Percentiles rank a stretch among this genome's conserved stretches.
These are phyloP conservation scores for Palythoa grandis DNA, from an alignment of 92 coral and sea anemone species.

Conservation along the genomic window DNA sequence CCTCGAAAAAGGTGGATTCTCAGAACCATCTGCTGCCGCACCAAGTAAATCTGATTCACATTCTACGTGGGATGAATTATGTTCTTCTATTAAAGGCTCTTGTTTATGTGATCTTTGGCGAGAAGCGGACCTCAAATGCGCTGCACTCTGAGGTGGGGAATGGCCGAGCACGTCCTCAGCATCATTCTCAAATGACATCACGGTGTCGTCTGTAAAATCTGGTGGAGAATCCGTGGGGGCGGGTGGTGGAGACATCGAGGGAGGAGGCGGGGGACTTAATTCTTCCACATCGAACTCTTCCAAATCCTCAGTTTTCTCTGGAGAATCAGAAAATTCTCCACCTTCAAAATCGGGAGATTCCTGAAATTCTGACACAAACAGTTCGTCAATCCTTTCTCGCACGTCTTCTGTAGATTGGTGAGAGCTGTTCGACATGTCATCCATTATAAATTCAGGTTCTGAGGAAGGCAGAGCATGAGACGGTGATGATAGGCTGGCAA, in stretches of 20 bases:
- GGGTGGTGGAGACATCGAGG: constrained; percentile 86
- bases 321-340: not conserved
- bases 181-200: constrained; percentile 53
- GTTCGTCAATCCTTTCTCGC: constrained; percentile 45
- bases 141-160: constrained; percentile 84
- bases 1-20: constrained; percentile 31
- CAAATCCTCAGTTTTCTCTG: constrained; percentile 50
- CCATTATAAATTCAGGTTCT: constrained; percentile 49
- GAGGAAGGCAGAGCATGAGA: not conserved
- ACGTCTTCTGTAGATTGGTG: constrained; percentile 8
- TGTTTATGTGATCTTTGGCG: constrained; percentile 56
- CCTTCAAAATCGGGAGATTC: constrained; percentile 27
- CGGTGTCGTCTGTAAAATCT: constrained; percentile 62
- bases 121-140: constrained; percentile 70
- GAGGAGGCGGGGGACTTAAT: constrained; percentile 64
- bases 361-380: constrained; percentile 41
- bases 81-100: constrained; percentile 52
- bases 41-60: constrained; percentile 56
- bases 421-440: constrained; percentile 40
- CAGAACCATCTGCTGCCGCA: constrained; percentile 29
- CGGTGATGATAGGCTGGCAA: not conserved
- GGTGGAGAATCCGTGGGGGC: constrained; percentile 80
- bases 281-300: constrained; percentile 57
- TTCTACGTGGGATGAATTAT: constrained; percentile 45
- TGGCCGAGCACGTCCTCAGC: constrained; percentile 64